Evolutionary conservation across 2,888 invertebrate species (phyloP).

Genomic region (Drosophila mettleri): DNA sequence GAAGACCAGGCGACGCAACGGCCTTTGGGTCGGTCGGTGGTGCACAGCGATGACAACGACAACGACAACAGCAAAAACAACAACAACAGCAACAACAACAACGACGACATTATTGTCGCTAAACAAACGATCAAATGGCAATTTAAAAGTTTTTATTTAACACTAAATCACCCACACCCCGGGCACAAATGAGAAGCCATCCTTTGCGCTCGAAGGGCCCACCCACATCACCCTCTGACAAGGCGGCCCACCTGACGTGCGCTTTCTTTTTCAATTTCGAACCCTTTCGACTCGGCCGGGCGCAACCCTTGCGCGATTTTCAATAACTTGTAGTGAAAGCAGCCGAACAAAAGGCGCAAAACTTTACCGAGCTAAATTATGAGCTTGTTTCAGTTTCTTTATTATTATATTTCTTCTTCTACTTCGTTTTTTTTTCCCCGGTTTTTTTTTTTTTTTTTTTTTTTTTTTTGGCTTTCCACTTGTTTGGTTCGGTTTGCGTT

Average conservation of each 20-base stretch:
- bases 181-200: slow-evolving; percentile 50
- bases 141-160: slow-evolving; percentile 83
- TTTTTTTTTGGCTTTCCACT: slow-evolving; percentile 20
- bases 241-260: slow-evolving; percentile 62
- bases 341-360: slow-evolving; percentile 74
- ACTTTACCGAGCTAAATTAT: slow-evolving; percentile 77
- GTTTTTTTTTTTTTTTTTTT: neutral
- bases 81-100: slow-evolving; percentile 61
- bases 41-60: slow-evolving; percentile 23
- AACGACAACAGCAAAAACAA: slow-evolving; percentile 27
- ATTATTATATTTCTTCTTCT: slow-evolving; percentile 29
- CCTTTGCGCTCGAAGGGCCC: neutral
- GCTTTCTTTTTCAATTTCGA: slow-evolving; percentile 78
- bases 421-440: slow-evolving; percentile 15
- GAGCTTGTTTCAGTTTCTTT: slow-evolving; percentile 68
- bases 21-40: slow-evolving; percentile 44
- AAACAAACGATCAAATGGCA: slow-evolving; percentile 84
- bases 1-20: slow-evolving; percentile 35
- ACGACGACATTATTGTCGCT: slow-evolving; percentile 83
- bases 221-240: slow-evolving; percentile 38
- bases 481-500: slow-evolving; percentile 21
- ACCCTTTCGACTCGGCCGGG: slow-evolving; percentile 60
- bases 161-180: slow-evolving; percentile 79
- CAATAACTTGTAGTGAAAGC: slow-evolving; percentile 75
- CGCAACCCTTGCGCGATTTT: slow-evolving; percentile 75